Base-by-base conservation (phyloP, 2,797 vertebrate genomes). In the Gymnoscopelus braueri region DNA sequence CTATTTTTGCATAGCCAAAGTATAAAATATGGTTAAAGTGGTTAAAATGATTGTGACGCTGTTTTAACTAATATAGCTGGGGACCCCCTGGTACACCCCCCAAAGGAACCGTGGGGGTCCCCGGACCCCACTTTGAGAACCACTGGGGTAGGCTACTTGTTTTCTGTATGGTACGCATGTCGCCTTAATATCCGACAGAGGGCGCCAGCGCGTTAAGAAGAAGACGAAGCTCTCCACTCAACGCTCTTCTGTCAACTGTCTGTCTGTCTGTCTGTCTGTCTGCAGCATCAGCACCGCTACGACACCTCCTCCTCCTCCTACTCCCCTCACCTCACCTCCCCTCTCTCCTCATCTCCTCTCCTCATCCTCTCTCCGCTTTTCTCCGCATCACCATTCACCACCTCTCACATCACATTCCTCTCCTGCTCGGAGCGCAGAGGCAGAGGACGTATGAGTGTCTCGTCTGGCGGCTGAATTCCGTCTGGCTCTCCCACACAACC, bases 211-310 rank as follows among this genome's bases (percentile, higher is more conserved):
- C 54, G 71, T 59, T n/a, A 39, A 4, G 12, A 63, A 5, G 12
- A 13, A 35, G 4, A 23, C 15, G 23, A 23, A 53, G 4, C 19
- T 51, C 50, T 13, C n/a, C 13, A 2, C 13, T 15, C 12, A 51
- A 51, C 13, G n/a, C 50, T 64, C 67, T 76, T 66, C 47, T 72
- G 75, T 74, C 88, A 86, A 85, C 79, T 88, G 88, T 84, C 75
- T 44, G 2, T 44, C 39, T 19, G 19, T n/a, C n/a, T n/a, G n/a
- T n/a, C n/a, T n/a, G 39, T 7, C 35, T 5, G 78, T 75, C 85
- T 85, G 89, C 91, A 90, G 84, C 91, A 91, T 91, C 91, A 91
- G 89, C 87, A 91, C 86, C 91, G 44, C 79, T 74, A 61, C 79
- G 52, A 70, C 77, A 62, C 72, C 75, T 77, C 67, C 69, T 47